Conservation (phyloP, 2,888 invertebrate species). For the Ichneumoninae sp. region DNA sequence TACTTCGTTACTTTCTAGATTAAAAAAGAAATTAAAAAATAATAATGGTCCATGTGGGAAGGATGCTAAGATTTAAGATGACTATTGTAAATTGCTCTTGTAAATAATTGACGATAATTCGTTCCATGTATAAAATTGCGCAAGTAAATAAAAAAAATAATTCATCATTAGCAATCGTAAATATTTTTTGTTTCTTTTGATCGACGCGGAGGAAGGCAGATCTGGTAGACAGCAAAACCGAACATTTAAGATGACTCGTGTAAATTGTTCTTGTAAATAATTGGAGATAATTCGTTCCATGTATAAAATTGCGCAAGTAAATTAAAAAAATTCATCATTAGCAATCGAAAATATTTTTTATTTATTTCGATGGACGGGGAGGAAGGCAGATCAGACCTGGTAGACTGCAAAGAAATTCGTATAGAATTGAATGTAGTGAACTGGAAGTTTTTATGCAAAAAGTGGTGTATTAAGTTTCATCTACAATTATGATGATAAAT, state of each 20-base stretch:
- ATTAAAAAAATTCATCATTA: not conserved
- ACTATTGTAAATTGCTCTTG: not conserved
- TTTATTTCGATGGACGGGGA: not conserved
- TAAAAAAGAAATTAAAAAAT: slow-evolving; percentile 4
- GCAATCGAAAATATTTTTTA: not conserved
- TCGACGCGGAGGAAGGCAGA: too few relatives aligned
- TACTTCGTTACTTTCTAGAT: slow-evolving; percentile 77
- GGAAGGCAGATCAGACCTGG: too few relatives aligned
- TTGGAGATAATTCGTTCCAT: not conserved
- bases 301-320: not conserved
- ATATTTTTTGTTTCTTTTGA: not conserved
- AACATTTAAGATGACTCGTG: not conserved
- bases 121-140: not conserved
- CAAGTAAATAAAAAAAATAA: not conserved
- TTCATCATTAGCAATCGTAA: not conserved
- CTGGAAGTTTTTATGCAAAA: too few relatives aligned
- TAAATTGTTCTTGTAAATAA: not conserved
- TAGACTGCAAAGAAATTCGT: too few relatives aligned
- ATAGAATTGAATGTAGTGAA: too few relatives aligned
- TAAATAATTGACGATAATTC: not conserved
- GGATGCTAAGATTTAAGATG: not conserved
- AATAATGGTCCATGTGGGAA: slow-evolving; percentile 57
- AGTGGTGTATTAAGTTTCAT: not conserved
- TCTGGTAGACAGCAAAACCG: too few relatives aligned
- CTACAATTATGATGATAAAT: too few relatives aligned